These are phyloP conservation scores for Dione vanillae DNA, from an alignment of 2,888 invertebrate genomes.

Conservation along the genomic window DNA sequence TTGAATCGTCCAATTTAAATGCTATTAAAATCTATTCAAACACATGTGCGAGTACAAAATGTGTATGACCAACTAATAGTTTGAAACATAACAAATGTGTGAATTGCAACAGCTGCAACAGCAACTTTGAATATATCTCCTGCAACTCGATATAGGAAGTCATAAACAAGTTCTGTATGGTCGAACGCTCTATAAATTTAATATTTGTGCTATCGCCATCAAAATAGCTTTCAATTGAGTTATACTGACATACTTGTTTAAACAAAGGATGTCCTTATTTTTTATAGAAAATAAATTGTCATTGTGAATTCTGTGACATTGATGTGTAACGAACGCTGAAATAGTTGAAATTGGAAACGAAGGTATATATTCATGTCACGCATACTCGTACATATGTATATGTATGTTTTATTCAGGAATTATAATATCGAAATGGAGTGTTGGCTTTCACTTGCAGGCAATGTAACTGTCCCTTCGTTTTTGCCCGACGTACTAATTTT, in stretches of 20 bases:
- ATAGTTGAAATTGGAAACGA: constrained; percentile 9
- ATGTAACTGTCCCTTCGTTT: not conserved
- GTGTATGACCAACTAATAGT: not conserved
- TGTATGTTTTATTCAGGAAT: constrained; percentile 10
- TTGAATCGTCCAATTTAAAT: not conserved
- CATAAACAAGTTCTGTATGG: constrained; percentile 33
- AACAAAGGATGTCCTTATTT: not conserved
- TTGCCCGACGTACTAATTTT: not conserved
- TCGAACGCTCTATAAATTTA: constrained; percentile 26
- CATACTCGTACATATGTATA: not conserved
- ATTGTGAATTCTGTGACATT: not conserved
- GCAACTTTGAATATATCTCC: constrained; percentile 27
- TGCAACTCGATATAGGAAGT: constrained; percentile 34
- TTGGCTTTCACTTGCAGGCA: not conserved
- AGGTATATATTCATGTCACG: not conserved
- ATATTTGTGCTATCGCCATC: constrained; percentile 19
- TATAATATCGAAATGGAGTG: not conserved
- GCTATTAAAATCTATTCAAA: not conserved
- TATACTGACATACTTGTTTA: not conserved
- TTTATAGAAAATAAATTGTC: not conserved
- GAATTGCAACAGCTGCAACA: constrained; percentile 18
- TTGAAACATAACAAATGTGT: constrained; percentile 3
- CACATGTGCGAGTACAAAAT: not conserved
- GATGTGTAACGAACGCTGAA: constrained; percentile 1
- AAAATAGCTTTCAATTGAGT: not conserved